phyloP scores from a whole-genome alignment of 2,113 vertebrate species.

The Oreotrochilus melanogaster region DNA sequence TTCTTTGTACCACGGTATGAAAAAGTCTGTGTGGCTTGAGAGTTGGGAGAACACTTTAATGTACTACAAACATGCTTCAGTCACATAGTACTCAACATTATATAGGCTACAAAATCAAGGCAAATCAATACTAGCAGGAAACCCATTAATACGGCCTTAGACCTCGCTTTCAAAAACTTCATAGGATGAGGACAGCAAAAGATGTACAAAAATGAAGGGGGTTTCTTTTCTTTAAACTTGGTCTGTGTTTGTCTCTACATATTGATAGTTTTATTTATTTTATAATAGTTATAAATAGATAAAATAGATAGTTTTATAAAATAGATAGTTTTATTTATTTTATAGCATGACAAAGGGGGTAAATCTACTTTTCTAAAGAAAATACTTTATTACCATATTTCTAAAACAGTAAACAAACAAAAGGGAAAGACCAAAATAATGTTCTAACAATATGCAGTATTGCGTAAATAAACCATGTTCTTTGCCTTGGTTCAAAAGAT shows the following conservation, averaged over 20 bases:
- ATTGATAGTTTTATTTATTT: background rate
- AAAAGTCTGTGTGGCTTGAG: background rate
- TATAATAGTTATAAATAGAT: no score
- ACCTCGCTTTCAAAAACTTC: background rate
- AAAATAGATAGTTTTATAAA: no score
- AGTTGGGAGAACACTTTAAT: background rate
- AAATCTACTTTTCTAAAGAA: background rate
- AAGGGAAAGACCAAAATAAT: background rate
- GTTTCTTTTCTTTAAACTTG: background rate
- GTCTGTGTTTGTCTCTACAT: background rate
- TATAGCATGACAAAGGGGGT: conserved; percentile 43
- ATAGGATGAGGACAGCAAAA: background rate
- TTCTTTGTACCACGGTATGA: background rate
- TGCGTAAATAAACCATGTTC: no score
- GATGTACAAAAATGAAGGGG: background rate
- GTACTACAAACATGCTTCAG: background rate
- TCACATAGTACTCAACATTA: background rate
- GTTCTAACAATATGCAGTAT: background rate
- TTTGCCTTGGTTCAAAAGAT: no score
- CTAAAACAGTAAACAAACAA: conserved; percentile 28
- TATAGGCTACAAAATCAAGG: background rate
- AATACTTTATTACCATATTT: conserved; percentile 28
- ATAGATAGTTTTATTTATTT: no score
- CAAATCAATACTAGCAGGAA: background rate
- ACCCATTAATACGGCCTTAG: background rate